phyloP scores from a whole-genome alignment of 2,113 vertebrate genomes.

The Agelaius tricolor region DNA sequence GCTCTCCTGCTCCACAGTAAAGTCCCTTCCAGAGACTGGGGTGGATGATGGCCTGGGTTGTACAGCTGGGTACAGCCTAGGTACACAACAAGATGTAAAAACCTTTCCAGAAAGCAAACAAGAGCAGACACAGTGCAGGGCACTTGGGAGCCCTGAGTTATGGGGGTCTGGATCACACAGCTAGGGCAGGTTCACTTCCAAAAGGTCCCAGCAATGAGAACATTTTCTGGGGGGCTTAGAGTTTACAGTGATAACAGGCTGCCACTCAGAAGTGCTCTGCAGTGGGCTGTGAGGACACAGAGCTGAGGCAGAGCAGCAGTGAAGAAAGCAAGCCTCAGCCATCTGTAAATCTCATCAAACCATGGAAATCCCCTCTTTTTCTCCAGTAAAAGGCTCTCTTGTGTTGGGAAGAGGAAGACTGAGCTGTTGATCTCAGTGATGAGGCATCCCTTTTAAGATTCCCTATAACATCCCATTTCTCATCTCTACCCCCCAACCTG shows the following conservation, averaged over 20 bases:
- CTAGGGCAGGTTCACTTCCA: background rate
- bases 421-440: background rate
- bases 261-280: background rate
- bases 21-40: background rate
- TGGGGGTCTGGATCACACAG: background rate
- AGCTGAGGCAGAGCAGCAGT: background rate
- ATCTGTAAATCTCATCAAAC: background rate
- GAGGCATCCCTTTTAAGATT: background rate
- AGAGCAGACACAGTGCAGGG: background rate
- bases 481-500: background rate
- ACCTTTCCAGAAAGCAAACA: background rate
- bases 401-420: background rate
- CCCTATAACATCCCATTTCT: background rate
- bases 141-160: background rate
- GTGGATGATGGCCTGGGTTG: background rate
- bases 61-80: background rate
- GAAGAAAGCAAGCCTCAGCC: background rate
- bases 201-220: background rate
- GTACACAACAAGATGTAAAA: background rate
- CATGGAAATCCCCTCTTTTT: background rate
- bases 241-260: background rate
- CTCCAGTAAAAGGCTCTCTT: background rate
- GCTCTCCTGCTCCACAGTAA: too few relatives aligned
- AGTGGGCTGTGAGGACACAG: background rate
- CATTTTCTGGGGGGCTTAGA: background rate